These are phyloP conservation scores for Mesoclemmys tuberculata DNA, from an alignment of 2,113 vertebrate genomes.

Conservation along the genomic window DNA sequence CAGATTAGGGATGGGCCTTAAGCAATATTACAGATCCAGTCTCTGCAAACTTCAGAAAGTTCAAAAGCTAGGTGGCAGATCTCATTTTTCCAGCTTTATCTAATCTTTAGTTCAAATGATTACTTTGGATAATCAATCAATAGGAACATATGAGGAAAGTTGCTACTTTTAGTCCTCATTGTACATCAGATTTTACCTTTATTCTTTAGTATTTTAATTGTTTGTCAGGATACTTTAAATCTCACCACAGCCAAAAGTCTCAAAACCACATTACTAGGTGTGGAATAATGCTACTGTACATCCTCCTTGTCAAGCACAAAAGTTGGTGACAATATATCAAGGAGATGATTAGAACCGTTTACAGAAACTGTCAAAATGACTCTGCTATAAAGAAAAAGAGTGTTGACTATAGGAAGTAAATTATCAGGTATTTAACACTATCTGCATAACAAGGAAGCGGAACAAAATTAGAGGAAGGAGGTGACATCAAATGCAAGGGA, in stretches of 20 bases:
- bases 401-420: not conserved
- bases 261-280: slow-evolving; percentile 3
- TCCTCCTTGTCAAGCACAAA: slow-evolving; percentile 25
- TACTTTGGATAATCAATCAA: not conserved
- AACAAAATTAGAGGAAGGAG: not conserved
- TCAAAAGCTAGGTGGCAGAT: not conserved
- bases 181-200: not conserved
- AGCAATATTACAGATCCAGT: not conserved
- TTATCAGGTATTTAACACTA: slow-evolving; percentile 17
- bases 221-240: slow-evolving; percentile 45
- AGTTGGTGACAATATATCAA: not conserved
- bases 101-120: not conserved
- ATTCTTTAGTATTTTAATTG: slow-evolving; percentile 31
- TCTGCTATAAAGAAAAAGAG: not conserved
- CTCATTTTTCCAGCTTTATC: not conserved
- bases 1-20: not conserved
- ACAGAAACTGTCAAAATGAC: not conserved
- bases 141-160: not conserved
- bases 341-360: slow-evolving; percentile 16
- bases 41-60: not conserved
- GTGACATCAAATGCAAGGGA: not conserved
- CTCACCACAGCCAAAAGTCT: slow-evolving; percentile 50
- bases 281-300: slow-evolving; percentile 1
- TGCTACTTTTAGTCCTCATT: not conserved
- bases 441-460: slow-evolving; percentile 9